Base-by-base conservation (phyloP, 1,140 invertebrate genomes). In the Steinernema khuongi region DNA sequence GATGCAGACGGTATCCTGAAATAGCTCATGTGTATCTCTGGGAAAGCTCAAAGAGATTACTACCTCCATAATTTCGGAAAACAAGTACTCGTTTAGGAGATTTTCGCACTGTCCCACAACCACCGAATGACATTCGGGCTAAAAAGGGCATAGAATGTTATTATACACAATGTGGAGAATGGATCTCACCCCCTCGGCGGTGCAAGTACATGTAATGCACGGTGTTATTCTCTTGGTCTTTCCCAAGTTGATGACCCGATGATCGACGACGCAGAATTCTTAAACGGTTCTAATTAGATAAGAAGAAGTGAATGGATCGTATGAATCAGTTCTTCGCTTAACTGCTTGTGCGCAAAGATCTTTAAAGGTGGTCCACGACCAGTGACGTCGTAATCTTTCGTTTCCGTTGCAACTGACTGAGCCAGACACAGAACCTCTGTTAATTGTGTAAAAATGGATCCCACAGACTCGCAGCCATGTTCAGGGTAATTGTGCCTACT, bases 191-290 rank as follows among this genome's bases (percentile, higher is more conserved):
- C 89, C 89, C 86, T 90, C 89, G 73, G 86, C 87, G 1, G 89
- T 90, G 76, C 90, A 90, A n/a, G 89, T 89, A 77, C 89, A 90
- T 77, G 88, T 89, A 4, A 89, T 86, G 76, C 89, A 90, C 1
- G 89, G 89, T 1, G 89, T 89, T 31, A 89, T 86, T 70, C 88
- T 80, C 30, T 86, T 83, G 0, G 89, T 87, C 36, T 85, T 83
- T 2, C 89, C 89, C 1, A 88, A 79, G n/a, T 87, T 82, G 31
- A 90, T 88, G n/a, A 83, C 81, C 22, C 81, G 74, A 19, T 85
- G 71, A 50, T 83, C 81, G 30, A 83, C 77, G 11, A 83, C 75
- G 70, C 82, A 83, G 44, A 84, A 83, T 67, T 85, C 82, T 84
- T 66, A 22, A 80, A 81, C 17, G 11, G 17, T 29, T 28, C 1